Base-by-base conservation (phyloP, 2,113 vertebrate species). In the Anolis sagrei region DNA sequence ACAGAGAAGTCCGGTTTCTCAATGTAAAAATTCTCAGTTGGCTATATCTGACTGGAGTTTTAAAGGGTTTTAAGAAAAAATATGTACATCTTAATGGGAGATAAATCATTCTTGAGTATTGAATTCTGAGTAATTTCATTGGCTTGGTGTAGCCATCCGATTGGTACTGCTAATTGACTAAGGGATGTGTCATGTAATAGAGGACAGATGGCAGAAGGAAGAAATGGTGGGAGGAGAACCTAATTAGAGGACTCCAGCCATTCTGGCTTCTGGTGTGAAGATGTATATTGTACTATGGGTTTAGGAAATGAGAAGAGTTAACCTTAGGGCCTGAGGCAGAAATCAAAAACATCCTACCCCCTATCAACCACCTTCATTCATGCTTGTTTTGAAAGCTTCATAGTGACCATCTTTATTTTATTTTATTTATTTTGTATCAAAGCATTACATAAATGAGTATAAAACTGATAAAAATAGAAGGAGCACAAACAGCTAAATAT, bases 201-300 rank as follows among this genome's bases (percentile, higher is more conserved):
- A 90, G 82, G 92, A 78, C 94, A 95, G 94, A 95, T 95, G 94
- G 94, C 10, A 90, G 93, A 93, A 79, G 76, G 94, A 94, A 93
- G 94, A 93, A 93, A 93, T 83, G 92, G 94, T 94, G 92, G 94
- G 94, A 95, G 94, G 94, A 94, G 92, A 93, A 92, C 93, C 90
- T 93, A 94, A 95, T 95, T 95, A 95, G 92, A 93, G 90, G 85
- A 93, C 86, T 64, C 29, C 77, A 86, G n/a, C 92, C 90, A 92
- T 92, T 89, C 88, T 93, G 87, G 91, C 89, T 93, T 93, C 89
- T 93, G 93, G 81, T 92, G 82, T 89, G 89, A 90, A 90, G 93
- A 92, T 92, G 87, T 93, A 94, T 90, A 80, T 92, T 91, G 92
- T 86, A 92, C 93, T 88, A 93, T 90, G 90, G 91, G 92, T 89